Conservation (phyloP, 1,140 invertebrate genomes). For the Euborellia annulipes region DNA sequence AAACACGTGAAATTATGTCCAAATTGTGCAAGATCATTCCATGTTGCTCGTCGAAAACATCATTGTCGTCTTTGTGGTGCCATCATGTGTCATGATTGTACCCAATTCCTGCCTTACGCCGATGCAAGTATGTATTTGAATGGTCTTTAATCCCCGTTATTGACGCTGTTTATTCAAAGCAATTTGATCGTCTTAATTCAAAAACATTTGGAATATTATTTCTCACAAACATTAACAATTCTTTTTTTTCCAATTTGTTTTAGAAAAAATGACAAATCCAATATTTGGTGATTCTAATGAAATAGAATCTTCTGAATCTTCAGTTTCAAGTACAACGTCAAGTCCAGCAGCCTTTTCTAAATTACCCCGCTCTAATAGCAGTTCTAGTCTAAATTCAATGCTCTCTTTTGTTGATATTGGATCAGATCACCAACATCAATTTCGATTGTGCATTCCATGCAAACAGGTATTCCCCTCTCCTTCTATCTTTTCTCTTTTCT, state of each 20-base stretch:
- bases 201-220: conserved; percentile 1
- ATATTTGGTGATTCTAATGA: conserved; percentile 15
- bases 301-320: conserved; percentile 23
- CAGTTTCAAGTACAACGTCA: conserved; percentile 19
- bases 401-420: conserved; percentile 31
- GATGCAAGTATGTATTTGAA: conserved; percentile 67
- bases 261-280: conserved; percentile 43
- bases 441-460: conserved; percentile 73
- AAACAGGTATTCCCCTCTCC: conserved; percentile 26
- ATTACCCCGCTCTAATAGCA: conserved; percentile 21
- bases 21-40: conserved; percentile 77
- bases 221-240: background rate
- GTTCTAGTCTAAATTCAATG: conserved; percentile 25
- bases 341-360: no score
- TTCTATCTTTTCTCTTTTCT: background rate
- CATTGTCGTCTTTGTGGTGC: conserved; percentile 93
- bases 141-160: no score
- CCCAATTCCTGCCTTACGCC: conserved; percentile 65
- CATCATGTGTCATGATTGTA: conserved; percentile 89
- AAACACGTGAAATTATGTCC: conserved; percentile 78
- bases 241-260: conserved; percentile 1
- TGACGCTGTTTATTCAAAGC: no score
- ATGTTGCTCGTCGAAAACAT: conserved; percentile 75
- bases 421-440: conserved; percentile 38
- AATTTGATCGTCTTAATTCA: conserved; percentile 1